Percentiles rank a stretch among this genome's conserved stretches.
Evolutionary conservation across 2,113 vertebrate species (phyloP).

Genomic region (Mugil cephalus): DNA sequence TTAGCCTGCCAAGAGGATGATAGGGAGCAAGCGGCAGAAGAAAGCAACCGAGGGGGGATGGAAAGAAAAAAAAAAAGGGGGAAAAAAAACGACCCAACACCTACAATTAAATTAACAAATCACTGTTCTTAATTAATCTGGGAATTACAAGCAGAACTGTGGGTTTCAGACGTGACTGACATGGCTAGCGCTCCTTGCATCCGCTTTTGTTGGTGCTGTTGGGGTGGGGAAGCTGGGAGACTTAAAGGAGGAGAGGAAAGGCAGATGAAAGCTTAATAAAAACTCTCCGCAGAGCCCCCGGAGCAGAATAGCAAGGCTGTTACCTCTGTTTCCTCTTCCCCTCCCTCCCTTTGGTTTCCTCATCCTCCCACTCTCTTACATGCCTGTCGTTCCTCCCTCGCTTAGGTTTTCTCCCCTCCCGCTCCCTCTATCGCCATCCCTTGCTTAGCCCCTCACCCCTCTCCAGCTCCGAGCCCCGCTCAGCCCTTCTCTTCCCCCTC

Average conservation of each 20-base stretch:
- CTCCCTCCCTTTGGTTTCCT: constrained; percentile 51
- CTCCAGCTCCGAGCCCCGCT: not conserved
- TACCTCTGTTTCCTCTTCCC: constrained; percentile 36
- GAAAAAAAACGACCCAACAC: constrained; percentile 55
- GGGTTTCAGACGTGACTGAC: constrained; percentile 69
- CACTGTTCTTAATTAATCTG: constrained; percentile 74
- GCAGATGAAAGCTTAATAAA: constrained; percentile 73
- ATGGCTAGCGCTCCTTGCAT: constrained; percentile 49
- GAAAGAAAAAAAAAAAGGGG: constrained; percentile 1
- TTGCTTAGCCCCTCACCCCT: not conserved
- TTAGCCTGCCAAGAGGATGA: constrained; percentile 69
- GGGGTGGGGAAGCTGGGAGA: constrained; percentile 33
- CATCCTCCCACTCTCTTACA: constrained; percentile 54
- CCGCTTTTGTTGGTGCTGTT: constrained; percentile 58
- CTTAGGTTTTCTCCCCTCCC: constrained; percentile 22
- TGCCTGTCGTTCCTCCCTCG: constrained; percentile 35
- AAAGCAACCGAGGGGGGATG: constrained; percentile 41
- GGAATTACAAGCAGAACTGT: constrained; percentile 61
- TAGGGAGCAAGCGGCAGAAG: constrained; percentile 66
- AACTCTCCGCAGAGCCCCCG: constrained; percentile 50
- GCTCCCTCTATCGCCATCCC: constrained; percentile 24
- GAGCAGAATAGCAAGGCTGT: constrained; percentile 42
- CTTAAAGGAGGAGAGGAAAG: constrained; percentile 48
- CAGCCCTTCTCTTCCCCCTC: not conserved
- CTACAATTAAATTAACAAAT: constrained; percentile 79